Base-by-base conservation (phyloP, 1,140 invertebrate species). In the Bombus impatiens region DNA sequence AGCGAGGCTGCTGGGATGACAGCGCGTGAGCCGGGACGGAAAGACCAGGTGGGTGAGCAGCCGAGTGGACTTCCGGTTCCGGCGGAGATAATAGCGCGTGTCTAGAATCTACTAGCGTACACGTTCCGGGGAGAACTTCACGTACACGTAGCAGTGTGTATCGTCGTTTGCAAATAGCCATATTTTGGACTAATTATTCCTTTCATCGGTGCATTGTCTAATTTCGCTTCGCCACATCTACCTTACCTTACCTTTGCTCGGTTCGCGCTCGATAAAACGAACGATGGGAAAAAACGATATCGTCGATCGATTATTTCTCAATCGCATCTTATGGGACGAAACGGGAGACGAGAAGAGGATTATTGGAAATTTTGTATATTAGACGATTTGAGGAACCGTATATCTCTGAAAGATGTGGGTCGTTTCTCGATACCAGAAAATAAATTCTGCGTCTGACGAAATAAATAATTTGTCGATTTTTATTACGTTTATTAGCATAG, bases 31-130 rank as follows among this genome's bases (percentile, higher is more conserved):
- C 75, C 67, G 67, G 77, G 86, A 86, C 90, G 88, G 92, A 92
- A 93, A 91, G 89, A 92, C 93, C 93, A 95, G 94, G 94, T 95
- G 94, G 94, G 92, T 94, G 93, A 94, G 94, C 94, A 94, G 91
- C 92, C 91, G 92, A 94, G 92, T 94, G 92, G 92, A 92, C 93
- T 94, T 95, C 94, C 94, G 94, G 82, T 95, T 94, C 94, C 94
- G 94, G 92, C 90, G 89, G 92, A 94, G 94, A 94, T 95, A 95
- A 95, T 94, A 93, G 94, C 91, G 92, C 92, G 91, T 91, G 91
- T 92, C 91, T 86, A 89, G 68, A 88, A 86, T 89, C 47, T 78
- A 78, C 65, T 25, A 74, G 79, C 25, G 65, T 53, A 86, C 78
- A 74, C 71, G 77, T 85, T 12, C 37, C 71, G 18, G 57, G 57